Evolutionary conservation across 2,113 vertebrate genomes (phyloP), one percentile per base, ranked within the genome.

Genomic region (Anhinga anhinga): DNA sequence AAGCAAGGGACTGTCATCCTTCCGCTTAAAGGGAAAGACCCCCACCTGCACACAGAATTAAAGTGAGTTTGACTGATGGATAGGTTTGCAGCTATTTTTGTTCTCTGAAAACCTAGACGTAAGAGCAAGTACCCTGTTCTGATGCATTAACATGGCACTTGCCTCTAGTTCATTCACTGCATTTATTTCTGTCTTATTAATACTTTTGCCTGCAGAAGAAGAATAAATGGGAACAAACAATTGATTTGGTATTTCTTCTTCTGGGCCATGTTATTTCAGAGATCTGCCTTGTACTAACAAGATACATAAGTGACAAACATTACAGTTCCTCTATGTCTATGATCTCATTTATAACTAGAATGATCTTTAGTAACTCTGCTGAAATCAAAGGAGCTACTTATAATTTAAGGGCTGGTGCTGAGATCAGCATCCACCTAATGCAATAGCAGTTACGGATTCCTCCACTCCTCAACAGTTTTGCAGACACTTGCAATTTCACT

Each of bases 11-110:
- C 49, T 44, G 14, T 17, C 73, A 44, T 30, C 45, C 25, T 90
- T 59, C 30, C 49, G 15, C n/a, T 71, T 50, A 29, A 42, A 70
- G 16, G 20, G 34, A 65, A 74, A 84, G 83, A n/a, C 20, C 18
- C 26, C 32, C 1, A 0, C 25, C 45, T 80, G 56, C 62, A 76
- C 11, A 45, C 3, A 76, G 63, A n/a, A 69, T 18, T 66, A 25
- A 82, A 67, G 19, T 20, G 44, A 86, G 11, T 56, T 70, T 0
- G 0, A 65, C 49, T 2, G 2, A 49, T 1, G 1, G 32, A 47
- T 53, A 76, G 45, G 29, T 72, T 52, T 76, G 71, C 66, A 80
- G 58, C 17, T 92, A 15, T 36, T 82, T 96, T 72, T 86, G 11
- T 56, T 76, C 76, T 72, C 83, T 1, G 3, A 53, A 86, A 83